Percentiles rank a stretch among this genome's conserved stretches.
phyloP scores from a whole-genome alignment of 2,113 vertebrate genomes.

The Phrynosoma platyrhinos region DNA sequence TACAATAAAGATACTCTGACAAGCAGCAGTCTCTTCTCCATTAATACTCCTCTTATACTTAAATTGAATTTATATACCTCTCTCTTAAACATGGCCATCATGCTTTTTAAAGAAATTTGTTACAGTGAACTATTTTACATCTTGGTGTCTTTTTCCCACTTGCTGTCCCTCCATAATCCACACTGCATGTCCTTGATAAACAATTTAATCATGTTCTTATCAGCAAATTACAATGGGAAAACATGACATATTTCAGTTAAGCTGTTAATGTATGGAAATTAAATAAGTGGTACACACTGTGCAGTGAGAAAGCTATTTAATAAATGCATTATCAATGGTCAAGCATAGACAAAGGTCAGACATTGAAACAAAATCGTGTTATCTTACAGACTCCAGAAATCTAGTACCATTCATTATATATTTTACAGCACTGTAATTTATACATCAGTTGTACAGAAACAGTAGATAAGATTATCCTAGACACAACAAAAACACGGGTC shows the following conservation, averaged over 20 bases:
- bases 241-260: slow-evolving; percentile 53
- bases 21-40: not conserved
- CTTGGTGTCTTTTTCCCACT: not conserved
- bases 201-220: not conserved
- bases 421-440: slow-evolving; percentile 46
- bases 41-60: not conserved
- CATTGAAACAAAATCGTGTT: slow-evolving; percentile 56
- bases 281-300: slow-evolving; percentile 64
- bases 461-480: slow-evolving; percentile 37
- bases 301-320: slow-evolving; percentile 71
- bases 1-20: not conserved
- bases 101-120: not conserved
- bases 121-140: slow-evolving; percentile 1
- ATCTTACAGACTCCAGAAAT: slow-evolving; percentile 48
- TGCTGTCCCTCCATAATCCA: not conserved
- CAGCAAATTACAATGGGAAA: not conserved
- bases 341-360: slow-evolving; percentile 57
- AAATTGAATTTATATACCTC: not conserved
- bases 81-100: not conserved
- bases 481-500: slow-evolving; percentile 44
- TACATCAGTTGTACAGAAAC: slow-evolving; percentile 35
- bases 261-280: slow-evolving; percentile 55
- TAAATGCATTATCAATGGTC: slow-evolving; percentile 54
- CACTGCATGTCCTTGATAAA: not conserved
- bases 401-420: slow-evolving; percentile 6